A percentile compares a stretch with the other conserved stretches of the same genome.
Evolutionary conservation across 2,113 vertebrate species (phyloP).

Genomic region (Amblyornis subalaris): DNA sequence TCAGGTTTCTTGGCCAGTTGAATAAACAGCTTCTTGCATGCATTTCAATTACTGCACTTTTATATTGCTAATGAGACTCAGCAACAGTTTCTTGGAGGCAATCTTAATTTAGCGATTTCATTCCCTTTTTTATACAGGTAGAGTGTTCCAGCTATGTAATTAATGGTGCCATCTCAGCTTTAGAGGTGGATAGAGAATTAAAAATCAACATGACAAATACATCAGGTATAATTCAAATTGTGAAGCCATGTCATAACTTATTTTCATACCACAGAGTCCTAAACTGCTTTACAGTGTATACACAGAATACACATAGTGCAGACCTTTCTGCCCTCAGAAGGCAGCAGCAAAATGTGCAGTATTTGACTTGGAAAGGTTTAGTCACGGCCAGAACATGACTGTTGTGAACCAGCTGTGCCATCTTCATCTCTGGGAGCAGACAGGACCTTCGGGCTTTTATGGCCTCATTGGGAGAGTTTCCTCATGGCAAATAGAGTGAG

Average conservation of each 20-base stretch:
- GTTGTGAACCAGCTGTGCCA: fast-evolving
- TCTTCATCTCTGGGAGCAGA: not conserved
- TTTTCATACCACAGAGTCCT: not conserved
- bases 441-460: not conserved
- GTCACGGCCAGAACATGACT: not conserved
- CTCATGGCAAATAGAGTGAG: not conserved
- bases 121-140: slow-evolving; percentile 45
- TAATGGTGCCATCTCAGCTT: not conserved
- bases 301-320: not conserved
- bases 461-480: not conserved
- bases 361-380: not conserved
- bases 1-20: slow-evolving; percentile 30
- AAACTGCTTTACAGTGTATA: not conserved
- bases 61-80: slow-evolving; percentile 43
- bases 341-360: not conserved
- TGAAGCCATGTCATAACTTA: not conserved
- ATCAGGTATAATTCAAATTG: slow-evolving; percentile 1
- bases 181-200: slow-evolving; percentile 28
- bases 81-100: slow-evolving; percentile 33
- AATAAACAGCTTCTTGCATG: slow-evolving; percentile 17
- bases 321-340: not conserved
- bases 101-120: not conserved
- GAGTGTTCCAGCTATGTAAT: slow-evolving; percentile 1
- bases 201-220: slow-evolving; percentile 11
- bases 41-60: slow-evolving; percentile 38